Percentiles rank a stretch among this genome's conserved stretches.
Evolutionary conservation across 2,888 invertebrate genomes (phyloP).

Genomic region (Zaprionus obscuricornis): DNA sequence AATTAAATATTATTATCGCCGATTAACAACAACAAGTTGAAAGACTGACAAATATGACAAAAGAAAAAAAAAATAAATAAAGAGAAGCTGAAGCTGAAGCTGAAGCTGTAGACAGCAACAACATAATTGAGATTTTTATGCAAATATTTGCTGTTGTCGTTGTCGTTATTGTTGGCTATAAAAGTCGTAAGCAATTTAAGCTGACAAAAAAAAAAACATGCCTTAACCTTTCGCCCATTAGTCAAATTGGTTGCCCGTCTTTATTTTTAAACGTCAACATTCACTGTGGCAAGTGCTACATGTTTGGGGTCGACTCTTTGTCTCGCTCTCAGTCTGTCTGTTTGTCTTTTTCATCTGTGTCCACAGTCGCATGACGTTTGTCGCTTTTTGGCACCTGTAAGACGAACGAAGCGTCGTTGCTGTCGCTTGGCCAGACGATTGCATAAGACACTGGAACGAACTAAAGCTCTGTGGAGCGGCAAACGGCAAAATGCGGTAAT

Average conservation of each 20-base stretch:
- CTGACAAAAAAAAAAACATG: constrained; percentile 25
- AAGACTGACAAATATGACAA: too few relatives aligned
- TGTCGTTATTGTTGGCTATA: too few relatives aligned
- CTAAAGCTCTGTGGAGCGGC: not conserved
- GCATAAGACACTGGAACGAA: constrained; percentile 36
- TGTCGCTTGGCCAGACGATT: too few relatives aligned
- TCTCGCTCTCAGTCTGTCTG: not conserved
- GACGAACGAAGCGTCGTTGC: too few relatives aligned
- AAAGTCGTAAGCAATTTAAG: constrained; percentile 15
- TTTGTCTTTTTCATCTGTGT: not conserved
- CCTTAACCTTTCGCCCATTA: constrained; percentile 43
- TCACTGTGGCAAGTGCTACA: constrained; percentile 20
- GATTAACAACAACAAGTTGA: too few relatives aligned
- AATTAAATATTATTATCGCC: too few relatives aligned
- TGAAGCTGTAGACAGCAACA: too few relatives aligned
- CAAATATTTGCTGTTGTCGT: constrained; percentile 36
- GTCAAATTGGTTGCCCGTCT: too few relatives aligned
- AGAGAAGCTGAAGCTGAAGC: too few relatives aligned
- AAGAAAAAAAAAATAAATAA: too few relatives aligned
- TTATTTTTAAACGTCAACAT: too few relatives aligned
- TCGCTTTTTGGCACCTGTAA: not conserved
- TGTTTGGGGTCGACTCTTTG: not conserved
- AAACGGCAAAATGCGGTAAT: constrained; percentile 54
- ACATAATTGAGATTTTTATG: constrained; percentile 30
- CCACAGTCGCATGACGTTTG: constrained; percentile 36